Evolutionary conservation across 37 sponge, comb jelly and placozoan genomes (phyloP).

Genomic region (Aplysina aerophoba): DNA sequence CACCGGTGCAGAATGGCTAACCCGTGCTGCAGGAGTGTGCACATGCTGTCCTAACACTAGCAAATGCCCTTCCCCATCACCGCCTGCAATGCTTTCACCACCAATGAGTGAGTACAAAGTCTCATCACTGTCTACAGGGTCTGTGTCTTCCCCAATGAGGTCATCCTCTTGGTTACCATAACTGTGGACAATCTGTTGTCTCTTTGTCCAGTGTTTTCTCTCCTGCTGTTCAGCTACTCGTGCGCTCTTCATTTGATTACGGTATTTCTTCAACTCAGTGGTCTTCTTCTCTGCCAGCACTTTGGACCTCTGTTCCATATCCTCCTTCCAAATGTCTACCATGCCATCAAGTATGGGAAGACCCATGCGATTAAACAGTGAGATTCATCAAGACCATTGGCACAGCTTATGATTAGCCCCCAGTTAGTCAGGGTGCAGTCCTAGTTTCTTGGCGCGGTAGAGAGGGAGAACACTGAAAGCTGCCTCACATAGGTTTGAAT

Average conservation of each 20-base stretch:
- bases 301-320: background rate
- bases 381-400: background rate
- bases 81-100: too few relatives aligned
- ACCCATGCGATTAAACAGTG: background rate
- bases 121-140: too few relatives aligned
- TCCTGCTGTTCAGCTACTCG: background rate
- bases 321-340: background rate
- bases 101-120: too few relatives aligned
- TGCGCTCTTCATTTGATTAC: background rate
- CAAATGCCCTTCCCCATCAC: too few relatives aligned
- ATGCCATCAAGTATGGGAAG: constrained; percentile 10
- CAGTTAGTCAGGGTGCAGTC: background rate
- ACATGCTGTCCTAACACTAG: too few relatives aligned
- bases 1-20: too few relatives aligned
- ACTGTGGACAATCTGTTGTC: constrained; percentile 6
- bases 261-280: background rate
- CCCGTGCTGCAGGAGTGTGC: too few relatives aligned
- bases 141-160: too few relatives aligned
- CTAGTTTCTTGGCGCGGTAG: background rate
- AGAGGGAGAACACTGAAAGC: background rate
- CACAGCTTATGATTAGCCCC: constrained; percentile 19
- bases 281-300: background rate
- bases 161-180: constrained; percentile 15
- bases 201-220: constrained; percentile 4
- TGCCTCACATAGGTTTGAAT: constrained; percentile 17